Conservation (phyloP, 1,140 invertebrate genomes). For the Venustaconcha ellipsiformis region DNA sequence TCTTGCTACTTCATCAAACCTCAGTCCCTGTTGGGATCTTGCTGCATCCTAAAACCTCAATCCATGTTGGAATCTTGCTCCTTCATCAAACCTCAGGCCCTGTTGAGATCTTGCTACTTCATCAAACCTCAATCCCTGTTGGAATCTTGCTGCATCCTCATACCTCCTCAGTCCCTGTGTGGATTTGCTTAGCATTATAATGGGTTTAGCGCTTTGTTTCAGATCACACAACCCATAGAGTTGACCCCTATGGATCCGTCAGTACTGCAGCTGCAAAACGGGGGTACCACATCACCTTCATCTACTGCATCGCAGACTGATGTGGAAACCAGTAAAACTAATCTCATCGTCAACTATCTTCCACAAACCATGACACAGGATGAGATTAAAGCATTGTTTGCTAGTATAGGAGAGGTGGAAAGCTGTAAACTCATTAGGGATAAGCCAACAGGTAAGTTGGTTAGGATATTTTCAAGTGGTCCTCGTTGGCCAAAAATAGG, state of each 20-base stretch:
- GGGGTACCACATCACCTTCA: constrained; percentile 55
- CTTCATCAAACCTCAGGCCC: no score
- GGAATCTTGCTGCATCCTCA: not conserved
- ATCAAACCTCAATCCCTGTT: not conserved
- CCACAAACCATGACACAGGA: constrained; percentile 99
- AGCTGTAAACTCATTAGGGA: constrained; percentile 99
- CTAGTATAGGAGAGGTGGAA: constrained; percentile 98
- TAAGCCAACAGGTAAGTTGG: constrained; percentile 90
- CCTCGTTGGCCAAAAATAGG: no score
- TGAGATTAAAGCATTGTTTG: constrained; percentile 97
- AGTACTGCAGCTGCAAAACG: constrained; percentile 49
- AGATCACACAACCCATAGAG: constrained; percentile 40
- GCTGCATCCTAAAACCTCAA: no score
- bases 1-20: no score
- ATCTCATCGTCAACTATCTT: constrained; percentile 99
- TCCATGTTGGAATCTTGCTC: no score
- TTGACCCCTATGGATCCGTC: constrained; percentile 49
- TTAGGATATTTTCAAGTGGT: not conserved
- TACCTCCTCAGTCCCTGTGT: not conserved
- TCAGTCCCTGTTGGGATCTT: no score
- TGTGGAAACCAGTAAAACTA: constrained; percentile 90
- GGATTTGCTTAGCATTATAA: not conserved
- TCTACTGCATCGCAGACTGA: constrained; percentile 54
- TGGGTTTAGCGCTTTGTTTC: constrained; percentile 6
- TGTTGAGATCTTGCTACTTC: no score